phyloP scores from a whole-genome alignment of 2,113 vertebrate genomes.

The Archilochus colubris region DNA sequence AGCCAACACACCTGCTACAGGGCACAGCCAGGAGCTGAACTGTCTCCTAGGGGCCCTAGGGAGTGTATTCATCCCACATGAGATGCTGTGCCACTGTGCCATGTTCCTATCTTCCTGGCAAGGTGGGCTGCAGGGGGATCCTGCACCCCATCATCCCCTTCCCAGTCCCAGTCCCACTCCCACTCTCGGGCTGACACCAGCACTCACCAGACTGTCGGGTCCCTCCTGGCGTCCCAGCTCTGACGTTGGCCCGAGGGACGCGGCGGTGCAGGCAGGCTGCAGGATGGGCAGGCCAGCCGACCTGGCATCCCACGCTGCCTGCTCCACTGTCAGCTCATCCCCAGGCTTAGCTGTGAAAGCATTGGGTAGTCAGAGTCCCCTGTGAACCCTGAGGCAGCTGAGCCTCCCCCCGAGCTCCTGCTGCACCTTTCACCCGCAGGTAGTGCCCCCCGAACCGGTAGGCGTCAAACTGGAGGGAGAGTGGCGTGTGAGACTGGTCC shows the following conservation, averaged over 20 bases:
- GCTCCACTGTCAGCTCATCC: conserved; percentile 90
- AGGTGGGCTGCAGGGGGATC: neutral
- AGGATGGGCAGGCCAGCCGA: conserved; percentile 87
- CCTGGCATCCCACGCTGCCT: conserved; percentile 83
- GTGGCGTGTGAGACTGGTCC: conserved; percentile 94
- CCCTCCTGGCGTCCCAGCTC: conserved; percentile 79
- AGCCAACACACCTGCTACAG: no score
- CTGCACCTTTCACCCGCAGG: conserved; percentile 93
- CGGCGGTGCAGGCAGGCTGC: conserved; percentile 70
- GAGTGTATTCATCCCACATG: neutral
- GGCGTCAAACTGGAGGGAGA: conserved; percentile 92
- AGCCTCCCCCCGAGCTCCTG: rapidly evolving
- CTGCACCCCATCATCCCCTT: rapidly evolving
- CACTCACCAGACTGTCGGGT: conserved; percentile 85
- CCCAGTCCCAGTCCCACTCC: rapidly evolving
- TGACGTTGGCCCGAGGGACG: conserved; percentile 66
- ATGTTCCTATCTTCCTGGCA: neutral
- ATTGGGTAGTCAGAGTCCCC: neutral
- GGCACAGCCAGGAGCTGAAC: neutral
- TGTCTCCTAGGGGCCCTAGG: rapidly evolving
- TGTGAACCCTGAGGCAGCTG: rapidly evolving
- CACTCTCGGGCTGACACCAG: neutral
- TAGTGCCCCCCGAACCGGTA: conserved; percentile 94
- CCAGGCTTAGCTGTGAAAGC: conserved; percentile 82
- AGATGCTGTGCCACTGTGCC: neutral